Evolutionary conservation across 2,113 vertebrate genomes (phyloP), one percentile per base, ranked within the genome.

Genomic region (Axis porcinus): DNA sequence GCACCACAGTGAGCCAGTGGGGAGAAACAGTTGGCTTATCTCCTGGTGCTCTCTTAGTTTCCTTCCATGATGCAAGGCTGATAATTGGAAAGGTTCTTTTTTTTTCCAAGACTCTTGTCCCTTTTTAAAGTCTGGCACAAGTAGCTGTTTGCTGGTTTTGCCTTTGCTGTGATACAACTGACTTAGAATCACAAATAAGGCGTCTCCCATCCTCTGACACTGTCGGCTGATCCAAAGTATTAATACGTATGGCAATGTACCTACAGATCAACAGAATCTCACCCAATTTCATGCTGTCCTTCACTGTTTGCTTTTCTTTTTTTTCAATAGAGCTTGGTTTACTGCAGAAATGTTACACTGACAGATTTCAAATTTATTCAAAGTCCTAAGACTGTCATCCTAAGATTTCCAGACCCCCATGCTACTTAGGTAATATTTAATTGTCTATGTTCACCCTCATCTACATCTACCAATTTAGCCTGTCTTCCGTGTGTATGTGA

Each of bases 171-270:
- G 36, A 60, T 5, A 14, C n/a, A 45, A 30, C 5, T 62, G 5
- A n/a, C 40, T 40, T 17, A 45, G 43, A 47, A 70, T 54, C 1
- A 4, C 58, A 25, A 45, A 36, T 0, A 1, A 67, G n/a, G 15
- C 12, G 0, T 40, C 52, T 30, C 27, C 36, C 12, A 21, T 5
- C 89, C 54, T 50, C 17, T 17, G 7, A 82, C 8, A 28, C 12
- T 6, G 4, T 54, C 4, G 2, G 8, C 27, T 23, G 21, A 54
- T 8, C 50, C 50, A 27, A n/a, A 28, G 1, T 9, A 43, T 76
- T 43, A 43, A 43, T 6, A 16, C 15, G 7, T 0, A 3, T 1
- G 5, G 28, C 11, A 3, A 25, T 4, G 5, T 43, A 7, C 21
- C 16, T 43, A 0, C 30, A 55, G 17, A 7, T 1, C 4, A 27